A percentile compares a stretch with the other conserved stretches of the same genome.
Conservation (phyloP, 2,797 vertebrate genomes). For the Chrosomus eos region DNA sequence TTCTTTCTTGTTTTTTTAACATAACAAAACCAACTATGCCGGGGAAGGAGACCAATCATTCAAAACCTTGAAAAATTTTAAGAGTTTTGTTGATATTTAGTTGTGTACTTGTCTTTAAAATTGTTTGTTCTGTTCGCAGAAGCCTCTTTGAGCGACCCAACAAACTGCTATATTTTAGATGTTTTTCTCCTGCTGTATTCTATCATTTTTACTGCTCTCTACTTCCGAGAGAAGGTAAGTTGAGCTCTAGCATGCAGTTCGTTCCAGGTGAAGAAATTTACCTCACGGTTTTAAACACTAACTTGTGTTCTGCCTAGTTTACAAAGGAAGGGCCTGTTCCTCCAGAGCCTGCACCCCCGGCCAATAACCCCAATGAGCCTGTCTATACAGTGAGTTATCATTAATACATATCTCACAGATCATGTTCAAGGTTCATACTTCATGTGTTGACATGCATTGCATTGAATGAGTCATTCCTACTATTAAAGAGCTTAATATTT, state of each 20-base stretch:
- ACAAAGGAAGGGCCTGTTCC: conserved; percentile 5
- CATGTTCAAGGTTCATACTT: neutral
- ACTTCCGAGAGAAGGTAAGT: conserved; percentile 87
- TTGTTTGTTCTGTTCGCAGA: conserved; percentile 32
- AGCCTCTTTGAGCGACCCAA: conserved; percentile 74
- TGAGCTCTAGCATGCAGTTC: neutral
- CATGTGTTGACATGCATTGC: neutral
- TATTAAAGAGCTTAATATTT: neutral
- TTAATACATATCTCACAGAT: neutral
- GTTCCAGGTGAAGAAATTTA: neutral
- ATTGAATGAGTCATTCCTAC: neutral
- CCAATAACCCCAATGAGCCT: conserved; percentile 37
- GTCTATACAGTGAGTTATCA: conserved; percentile 48
- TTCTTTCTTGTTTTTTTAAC: neutral
- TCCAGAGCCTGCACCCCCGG: neutral
- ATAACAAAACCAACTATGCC: neutral
- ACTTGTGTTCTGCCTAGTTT: conserved; percentile 35
- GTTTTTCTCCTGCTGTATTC: conserved; percentile 88
- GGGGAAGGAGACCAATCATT: neutral
- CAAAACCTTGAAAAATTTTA: neutral
- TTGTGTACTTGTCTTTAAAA: neutral
- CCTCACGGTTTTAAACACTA: neutral
- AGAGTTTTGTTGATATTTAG: neutral
- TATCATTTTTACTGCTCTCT: conserved; percentile 82
- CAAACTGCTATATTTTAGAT: conserved; percentile 89